Base-by-base conservation (phyloP, 1,140 invertebrate species). In the Hylaeus anthracinus region DNA sequence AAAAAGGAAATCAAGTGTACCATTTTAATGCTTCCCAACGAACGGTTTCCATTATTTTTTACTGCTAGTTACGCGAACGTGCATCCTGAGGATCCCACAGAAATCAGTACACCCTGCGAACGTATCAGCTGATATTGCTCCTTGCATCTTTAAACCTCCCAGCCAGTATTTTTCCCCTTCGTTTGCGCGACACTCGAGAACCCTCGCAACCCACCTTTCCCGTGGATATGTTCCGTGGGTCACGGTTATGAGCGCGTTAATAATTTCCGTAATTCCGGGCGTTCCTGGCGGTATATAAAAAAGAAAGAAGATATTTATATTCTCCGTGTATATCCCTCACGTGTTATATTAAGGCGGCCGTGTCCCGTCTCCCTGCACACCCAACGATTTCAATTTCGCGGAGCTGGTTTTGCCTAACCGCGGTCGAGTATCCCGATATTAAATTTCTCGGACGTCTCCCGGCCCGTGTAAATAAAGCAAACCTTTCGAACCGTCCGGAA, bases 281-380 rank as follows among this genome's bases (percentile, higher is more conserved):
- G 14, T 63, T 65, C 53, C n/a, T 5, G 53, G 39, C 9, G n/a
- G 12, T 5, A 26, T n/a, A 79, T 79, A 79, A 79, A 79, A 61
- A 72, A 78, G 51, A 69, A 77, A 51, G 15, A 56, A 3, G 66
- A 64, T 58, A 79, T 79, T 79, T 79, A 79, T 78, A 78, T 71
- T 78, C 75, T 43, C 56, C 15, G 26, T 53, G 67, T 45, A 63
- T 37, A 51, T 45, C 12, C 15, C 12, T 64, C 26, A 6, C 60
- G 56, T 64, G 45, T 63, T 72, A 64, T 78, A 78, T 78, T 53
- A 71, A 71, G 56, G 15, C 43, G 15, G 26, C 51, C 55, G 71
- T 55, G 53, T n/a, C 48, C 58, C 39, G 45, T 43, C n/a, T 3
- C 69, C 4, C 26, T 37, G 10, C 8, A 53, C 43, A 53, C 4